Evolutionary conservation across 1,140 invertebrate genomes (phyloP), one percentile per base, ranked within the genome.

Genomic region (Agraylea sexmaculata): DNA sequence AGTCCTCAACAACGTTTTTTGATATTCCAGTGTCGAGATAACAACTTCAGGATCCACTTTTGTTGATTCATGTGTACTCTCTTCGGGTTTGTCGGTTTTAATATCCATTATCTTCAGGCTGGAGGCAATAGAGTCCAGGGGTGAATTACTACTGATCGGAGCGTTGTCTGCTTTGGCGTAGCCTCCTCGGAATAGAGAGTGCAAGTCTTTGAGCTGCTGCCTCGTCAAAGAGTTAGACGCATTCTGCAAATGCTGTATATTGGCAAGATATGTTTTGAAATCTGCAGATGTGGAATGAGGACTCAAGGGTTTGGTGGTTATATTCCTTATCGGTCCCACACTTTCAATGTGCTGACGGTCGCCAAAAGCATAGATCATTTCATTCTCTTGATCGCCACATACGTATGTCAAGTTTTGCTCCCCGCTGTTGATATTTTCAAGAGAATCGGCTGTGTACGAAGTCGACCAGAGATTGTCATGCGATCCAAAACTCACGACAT

Each of bases 1-100:
- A 52, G 78, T 80, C 17, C 77, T 68, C 34, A 92, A 66, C 46
- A 89, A 73, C 29, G 69, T 66, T 43, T 84, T 73, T 50, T 84
- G 70, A 43, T 71, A 71, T 40, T 67, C 62, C 1, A 57, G 58
- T 37, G 60, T 62, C 0, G 57, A 51, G 1, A 49, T 15, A 0
- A 52, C 54, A 0, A 53, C 53, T 6, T 66, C 64, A 4, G 64
- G 63, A 20, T 66, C 53, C n/a, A 55, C 15, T 44, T 35, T 48
- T 48, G 11, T 15, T 27, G 6, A 42, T 12, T 11, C 42, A 19
- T 10, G 47, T 36, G 20, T 37, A 45, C 12, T 45, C 47, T 7
- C 22, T 28, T 38, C n/a, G 23, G 23, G 7, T n/a, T 27, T 27
- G 7, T 27, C 7, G 7, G 23, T 27, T 7, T n/a, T 27, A 8